Evolutionary conservation across 1,140 invertebrate species (phyloP), one percentile per base, ranked within the genome.

Genomic region (Teleogryllus occipitalis): DNA sequence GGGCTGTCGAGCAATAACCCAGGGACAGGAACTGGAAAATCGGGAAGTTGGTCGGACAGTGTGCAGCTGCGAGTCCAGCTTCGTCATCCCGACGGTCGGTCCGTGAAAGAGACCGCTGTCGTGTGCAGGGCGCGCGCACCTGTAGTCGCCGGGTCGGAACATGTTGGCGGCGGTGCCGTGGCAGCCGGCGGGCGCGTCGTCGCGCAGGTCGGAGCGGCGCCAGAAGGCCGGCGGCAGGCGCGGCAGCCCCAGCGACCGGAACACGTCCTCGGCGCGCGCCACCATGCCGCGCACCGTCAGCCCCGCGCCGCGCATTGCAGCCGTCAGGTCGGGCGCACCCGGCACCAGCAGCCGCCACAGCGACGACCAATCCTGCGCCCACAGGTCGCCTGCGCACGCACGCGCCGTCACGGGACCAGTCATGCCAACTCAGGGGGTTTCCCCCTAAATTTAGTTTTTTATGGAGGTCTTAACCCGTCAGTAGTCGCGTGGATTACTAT

Each of bases 81-180:
- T n/a, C n/a, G n/a, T n/a, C n/a, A n/a, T n/a, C n/a, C n/a, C n/a
- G n/a, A n/a, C n/a, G n/a, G n/a, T n/a, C n/a, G n/a, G n/a, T n/a
- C n/a, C n/a, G n/a, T n/a, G n/a, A n/a, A n/a, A n/a, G n/a, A n/a
- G n/a, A n/a, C n/a, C n/a, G n/a, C n/a, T n/a, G n/a, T n/a, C n/a
- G n/a, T n/a, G 54, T 18, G 54, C 8, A 46, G 76, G 8, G 27
- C 1, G 27, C 1, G 14, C 48, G 48, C 83, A 93, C 92, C 92
- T 89, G 82, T 89, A 92, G 84, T 95, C 93, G 81, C 89, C 87
- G 27, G 85, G 82, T 81, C 87, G 86, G 83, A 88, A 93, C 89
- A 95, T 91, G 84, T 94, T 91, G 22, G 90, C 91, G 8, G 93
- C 93, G 0, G 91, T 88, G 21, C 89, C 91, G 82, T 92, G 91